These are phyloP conservation scores for Dicerorhinus sumatrensis DNA, from an alignment of 2,113 vertebrate species.

Conservation along the genomic window DNA sequence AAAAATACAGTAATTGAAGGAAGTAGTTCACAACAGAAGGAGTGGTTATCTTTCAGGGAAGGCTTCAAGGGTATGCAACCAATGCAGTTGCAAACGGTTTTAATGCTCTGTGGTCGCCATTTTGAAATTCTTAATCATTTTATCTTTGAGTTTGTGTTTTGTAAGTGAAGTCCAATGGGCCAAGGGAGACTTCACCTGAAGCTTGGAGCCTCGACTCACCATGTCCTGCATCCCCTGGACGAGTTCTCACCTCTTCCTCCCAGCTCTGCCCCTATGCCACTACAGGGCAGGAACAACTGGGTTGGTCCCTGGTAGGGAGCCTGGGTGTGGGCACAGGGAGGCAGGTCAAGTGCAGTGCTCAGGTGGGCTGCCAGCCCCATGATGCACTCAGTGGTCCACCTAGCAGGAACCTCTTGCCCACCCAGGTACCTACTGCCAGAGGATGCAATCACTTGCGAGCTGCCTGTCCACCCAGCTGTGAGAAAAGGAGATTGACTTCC, in stretches of 20 bases:
- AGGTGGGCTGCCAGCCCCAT: background rate
- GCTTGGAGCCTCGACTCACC: background rate
- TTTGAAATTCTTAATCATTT: slow-evolving; percentile 1
- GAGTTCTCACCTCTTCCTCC: background rate
- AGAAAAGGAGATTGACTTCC: background rate
- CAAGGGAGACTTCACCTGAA: background rate
- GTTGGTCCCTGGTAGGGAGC: background rate
- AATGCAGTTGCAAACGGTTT: background rate
- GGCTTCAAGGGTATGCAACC: background rate
- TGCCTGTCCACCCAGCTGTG: background rate
- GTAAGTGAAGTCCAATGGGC: background rate
- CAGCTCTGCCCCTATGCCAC: background rate
- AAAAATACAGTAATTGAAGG: background rate
- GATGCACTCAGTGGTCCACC: rapidly evolving
- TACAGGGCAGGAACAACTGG: no score
- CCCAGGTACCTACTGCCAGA: background rate
- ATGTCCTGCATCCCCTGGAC: background rate
- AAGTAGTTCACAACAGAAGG: background rate
- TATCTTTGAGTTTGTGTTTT: background rate
- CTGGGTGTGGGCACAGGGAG: background rate
- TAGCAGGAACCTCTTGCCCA: background rate
- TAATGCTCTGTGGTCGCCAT: background rate
- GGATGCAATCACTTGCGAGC: background rate
- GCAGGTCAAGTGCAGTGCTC: background rate
- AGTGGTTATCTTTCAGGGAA: background rate